These are phyloP conservation scores for Lepidotrigona ventralis DNA, from an alignment of 1,140 invertebrate species.

Conservation along the genomic window DNA sequence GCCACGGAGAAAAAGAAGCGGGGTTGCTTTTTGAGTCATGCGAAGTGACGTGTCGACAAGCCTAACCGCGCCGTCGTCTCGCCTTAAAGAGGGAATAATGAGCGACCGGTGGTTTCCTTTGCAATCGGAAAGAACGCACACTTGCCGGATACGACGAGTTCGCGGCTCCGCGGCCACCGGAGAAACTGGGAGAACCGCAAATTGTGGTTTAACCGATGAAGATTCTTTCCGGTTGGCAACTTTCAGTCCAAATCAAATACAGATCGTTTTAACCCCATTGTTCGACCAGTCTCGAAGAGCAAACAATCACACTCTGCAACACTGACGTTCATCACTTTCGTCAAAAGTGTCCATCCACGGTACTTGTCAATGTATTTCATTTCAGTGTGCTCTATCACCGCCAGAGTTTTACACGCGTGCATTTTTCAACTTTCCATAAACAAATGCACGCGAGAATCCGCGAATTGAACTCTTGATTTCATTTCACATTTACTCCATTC, in stretches of 20 bases:
- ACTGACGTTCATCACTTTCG: too few relatives aligned
- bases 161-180: not conserved
- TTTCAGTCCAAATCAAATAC: not conserved
- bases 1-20: conserved; percentile 24
- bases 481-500: not conserved
- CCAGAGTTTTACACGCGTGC: too few relatives aligned
- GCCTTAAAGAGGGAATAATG: conserved; percentile 48
- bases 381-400: too few relatives aligned
- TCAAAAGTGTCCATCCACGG: too few relatives aligned
- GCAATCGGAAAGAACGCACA: conserved; percentile 22
- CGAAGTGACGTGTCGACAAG: conserved; percentile 77
- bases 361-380: too few relatives aligned
- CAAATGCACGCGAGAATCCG: too few relatives aligned
- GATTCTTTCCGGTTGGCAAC: not conserved
- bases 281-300: not conserved
- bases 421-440: too few relatives aligned
- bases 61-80: conserved; percentile 49
- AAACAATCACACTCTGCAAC: not conserved
- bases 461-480: not conserved
- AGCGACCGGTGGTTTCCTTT: conserved; percentile 41
- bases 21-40: conserved; percentile 71
- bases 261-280: not conserved
- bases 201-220: conserved; percentile 31
- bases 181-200: conserved; percentile 58
- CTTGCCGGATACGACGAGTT: conserved; percentile 20